Percentiles rank a stretch among this genome's conserved stretches.
phyloP scores from a whole-genome alignment of 2,797 vertebrate species.

The Chromobotia macracanthus region DNA sequence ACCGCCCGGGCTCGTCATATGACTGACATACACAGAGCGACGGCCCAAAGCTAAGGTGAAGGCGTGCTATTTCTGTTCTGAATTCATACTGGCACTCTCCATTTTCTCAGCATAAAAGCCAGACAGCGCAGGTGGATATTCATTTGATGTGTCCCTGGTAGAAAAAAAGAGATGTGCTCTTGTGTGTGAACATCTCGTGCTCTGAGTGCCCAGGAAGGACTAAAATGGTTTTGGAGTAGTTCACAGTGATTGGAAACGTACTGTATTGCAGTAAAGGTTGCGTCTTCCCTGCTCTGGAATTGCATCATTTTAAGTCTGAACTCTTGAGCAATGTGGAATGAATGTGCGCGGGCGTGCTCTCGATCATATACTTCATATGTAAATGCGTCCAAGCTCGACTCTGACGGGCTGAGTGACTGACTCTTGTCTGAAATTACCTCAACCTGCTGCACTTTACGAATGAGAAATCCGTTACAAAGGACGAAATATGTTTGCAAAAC shows the following conservation, averaged over 20 bases:
- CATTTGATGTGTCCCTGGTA: slow-evolving; percentile 31
- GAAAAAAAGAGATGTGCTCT: slow-evolving; percentile 6
- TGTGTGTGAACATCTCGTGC: slow-evolving; percentile 3
- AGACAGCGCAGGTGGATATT: slow-evolving; percentile 43
- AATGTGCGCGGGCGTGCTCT: slow-evolving; percentile 18
- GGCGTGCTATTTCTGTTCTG: slow-evolving; percentile 32
- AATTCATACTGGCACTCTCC: slow-evolving; percentile 49
- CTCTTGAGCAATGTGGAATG: background rate
- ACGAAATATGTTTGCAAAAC: slow-evolving; percentile 55
- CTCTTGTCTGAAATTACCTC: slow-evolving; percentile 40
- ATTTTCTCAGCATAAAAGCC: slow-evolving; percentile 49
- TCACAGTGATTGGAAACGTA: slow-evolving; percentile 27
- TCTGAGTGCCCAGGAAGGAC: slow-evolving; percentile 15
- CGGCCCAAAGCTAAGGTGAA: slow-evolving; percentile 35
- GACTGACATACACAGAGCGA: slow-evolving; percentile 49
- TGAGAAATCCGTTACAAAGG: slow-evolving; percentile 52
- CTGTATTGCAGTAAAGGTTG: slow-evolving; percentile 41
- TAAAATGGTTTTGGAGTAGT: slow-evolving; percentile 42
- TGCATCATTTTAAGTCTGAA: slow-evolving; percentile 47
- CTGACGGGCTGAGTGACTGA: background rate
- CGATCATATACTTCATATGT: slow-evolving; percentile 27
- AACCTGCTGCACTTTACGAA: slow-evolving; percentile 36
- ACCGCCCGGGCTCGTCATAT: slow-evolving; percentile 47
- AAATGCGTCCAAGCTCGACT: slow-evolving; percentile 13
- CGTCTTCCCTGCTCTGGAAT: slow-evolving; percentile 42